Percentiles rank a stretch among this genome's conserved stretches.
phyloP scores from a whole-genome alignment of 2,797 vertebrate species.

The Peromyscus eremicus region DNA sequence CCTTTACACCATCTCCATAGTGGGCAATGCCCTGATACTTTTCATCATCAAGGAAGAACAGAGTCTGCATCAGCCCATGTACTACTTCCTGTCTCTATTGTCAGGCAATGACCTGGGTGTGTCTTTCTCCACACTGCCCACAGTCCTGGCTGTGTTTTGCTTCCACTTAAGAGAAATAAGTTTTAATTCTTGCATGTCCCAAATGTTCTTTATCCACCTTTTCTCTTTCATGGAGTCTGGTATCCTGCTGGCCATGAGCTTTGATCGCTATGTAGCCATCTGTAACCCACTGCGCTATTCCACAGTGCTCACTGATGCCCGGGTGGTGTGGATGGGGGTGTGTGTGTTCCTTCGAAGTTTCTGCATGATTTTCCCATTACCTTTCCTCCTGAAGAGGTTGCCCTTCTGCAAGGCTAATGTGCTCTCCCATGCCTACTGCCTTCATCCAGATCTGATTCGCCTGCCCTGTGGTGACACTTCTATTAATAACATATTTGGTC shows the following conservation, averaged over 20 bases:
- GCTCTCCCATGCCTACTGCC: constrained; percentile 86
- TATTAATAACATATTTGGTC: constrained; percentile 87
- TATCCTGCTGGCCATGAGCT: constrained; percentile 89
- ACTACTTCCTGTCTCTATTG: constrained; percentile 90
- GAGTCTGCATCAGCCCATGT: constrained; percentile 91
- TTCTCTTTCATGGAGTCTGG: constrained; percentile 88
- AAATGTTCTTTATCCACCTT: constrained; percentile 91
- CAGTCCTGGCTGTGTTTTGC: constrained; percentile 87
- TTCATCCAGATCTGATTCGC: constrained; percentile 88
- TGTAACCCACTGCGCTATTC: constrained; percentile 87
- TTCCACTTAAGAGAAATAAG: constrained; percentile 84
- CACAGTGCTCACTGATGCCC: constrained; percentile 85
- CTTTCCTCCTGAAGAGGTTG: constrained; percentile 85
- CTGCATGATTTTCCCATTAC: constrained; percentile 76
- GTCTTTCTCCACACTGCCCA: constrained; percentile 88
- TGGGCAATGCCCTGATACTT: constrained; percentile 87
- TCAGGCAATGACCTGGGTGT: constrained; percentile 84
- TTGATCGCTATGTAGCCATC: constrained; percentile 90
- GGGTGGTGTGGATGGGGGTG: constrained; percentile 81
- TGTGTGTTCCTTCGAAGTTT: constrained; percentile 77
- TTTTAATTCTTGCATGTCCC: constrained; percentile 88
- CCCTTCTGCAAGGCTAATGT: constrained; percentile 84
- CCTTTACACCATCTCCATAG: constrained; percentile 80
- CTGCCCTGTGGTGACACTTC: constrained; percentile 85
- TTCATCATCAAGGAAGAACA: constrained; percentile 82